These are phyloP conservation scores for Jordanella pulchra DNA, from an alignment of 2,797 vertebrate species.

Conservation along the genomic window DNA sequence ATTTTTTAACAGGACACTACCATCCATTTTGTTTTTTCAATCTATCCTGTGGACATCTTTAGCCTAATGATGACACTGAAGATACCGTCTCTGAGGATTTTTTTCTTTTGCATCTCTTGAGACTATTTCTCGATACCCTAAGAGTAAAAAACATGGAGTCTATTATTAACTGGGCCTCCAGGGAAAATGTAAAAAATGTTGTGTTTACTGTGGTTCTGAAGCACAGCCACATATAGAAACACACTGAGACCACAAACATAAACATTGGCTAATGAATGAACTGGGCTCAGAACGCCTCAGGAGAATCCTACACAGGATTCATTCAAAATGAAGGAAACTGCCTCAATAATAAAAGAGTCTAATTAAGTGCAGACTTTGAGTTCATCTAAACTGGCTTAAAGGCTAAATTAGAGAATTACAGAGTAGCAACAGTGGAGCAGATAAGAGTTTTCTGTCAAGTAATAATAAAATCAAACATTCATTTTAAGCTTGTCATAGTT, in stretches of 20 bases:
- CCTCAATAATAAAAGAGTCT: not conserved
- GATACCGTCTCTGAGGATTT: conserved; percentile 63
- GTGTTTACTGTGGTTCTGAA: conserved; percentile 49
- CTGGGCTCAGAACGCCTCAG: too few relatives aligned
- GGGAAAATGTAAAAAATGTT: conserved; percentile 34
- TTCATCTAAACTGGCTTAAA: not conserved
- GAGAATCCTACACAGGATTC: not conserved
- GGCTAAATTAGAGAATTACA: not conserved
- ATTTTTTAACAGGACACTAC: conserved; percentile 39
- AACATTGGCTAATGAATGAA: not conserved
- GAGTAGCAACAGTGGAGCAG: not conserved
- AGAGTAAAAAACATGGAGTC: conserved; percentile 50
- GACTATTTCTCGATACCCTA: conserved; percentile 53
- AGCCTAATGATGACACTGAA: conserved; percentile 57
- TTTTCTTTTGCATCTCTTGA: conserved; percentile 45
- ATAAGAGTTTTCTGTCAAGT: not conserved
- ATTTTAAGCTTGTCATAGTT: not conserved
- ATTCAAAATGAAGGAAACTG: not conserved
- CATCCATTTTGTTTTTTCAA: conserved; percentile 26
- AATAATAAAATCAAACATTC: not conserved
- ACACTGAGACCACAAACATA: not conserved
- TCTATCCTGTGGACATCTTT: conserved; percentile 57
- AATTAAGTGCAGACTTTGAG: not conserved
- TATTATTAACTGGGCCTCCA: conserved; percentile 60
- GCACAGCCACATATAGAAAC: conserved; percentile 11